A percentile compares a stretch with the other conserved stretches of the same genome.
Evolutionary conservation across 2,113 vertebrate species (phyloP).

Genomic region (Pelmatolapia mariae): DNA sequence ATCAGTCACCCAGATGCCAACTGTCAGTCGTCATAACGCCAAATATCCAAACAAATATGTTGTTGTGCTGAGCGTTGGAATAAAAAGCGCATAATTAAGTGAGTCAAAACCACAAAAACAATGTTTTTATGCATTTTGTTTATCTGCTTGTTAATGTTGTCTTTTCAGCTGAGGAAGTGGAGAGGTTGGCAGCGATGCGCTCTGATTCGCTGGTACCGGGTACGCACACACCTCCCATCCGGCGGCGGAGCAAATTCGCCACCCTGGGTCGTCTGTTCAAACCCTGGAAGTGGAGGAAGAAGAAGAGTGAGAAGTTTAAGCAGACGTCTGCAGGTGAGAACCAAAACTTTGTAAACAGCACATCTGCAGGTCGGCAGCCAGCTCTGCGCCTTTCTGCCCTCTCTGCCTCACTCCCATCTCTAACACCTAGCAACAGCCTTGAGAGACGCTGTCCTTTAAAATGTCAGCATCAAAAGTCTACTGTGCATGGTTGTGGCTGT

Average conservation of each 20-base stretch:
- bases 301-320: conserved; percentile 98
- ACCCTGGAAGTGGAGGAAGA: conserved; percentile 99
- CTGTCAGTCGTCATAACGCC: background rate
- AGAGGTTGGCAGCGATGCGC: conserved; percentile 94
- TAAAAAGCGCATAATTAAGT: background rate
- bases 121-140: background rate
- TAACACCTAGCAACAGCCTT: background rate
- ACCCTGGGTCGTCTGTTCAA: conserved; percentile 93
- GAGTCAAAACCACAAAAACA: background rate
- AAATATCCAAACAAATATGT: background rate
- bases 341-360: background rate
- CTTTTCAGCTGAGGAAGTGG: conserved; percentile 87
- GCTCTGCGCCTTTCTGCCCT: background rate
- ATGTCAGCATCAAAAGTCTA: background rate
- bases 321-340: conserved; percentile 93
- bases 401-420: background rate
- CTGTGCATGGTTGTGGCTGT: background rate
- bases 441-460: background rate
- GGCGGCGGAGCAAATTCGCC: conserved; percentile 93
- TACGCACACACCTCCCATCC: conserved; percentile 94
- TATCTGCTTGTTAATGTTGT: background rate
- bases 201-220: conserved; percentile 96
- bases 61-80: background rate
- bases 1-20: background rate
- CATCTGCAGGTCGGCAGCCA: background rate